These are phyloP conservation scores for Vulpes ferrilata DNA, from an alignment of 2,113 vertebrate genomes.

Conservation along the genomic window DNA sequence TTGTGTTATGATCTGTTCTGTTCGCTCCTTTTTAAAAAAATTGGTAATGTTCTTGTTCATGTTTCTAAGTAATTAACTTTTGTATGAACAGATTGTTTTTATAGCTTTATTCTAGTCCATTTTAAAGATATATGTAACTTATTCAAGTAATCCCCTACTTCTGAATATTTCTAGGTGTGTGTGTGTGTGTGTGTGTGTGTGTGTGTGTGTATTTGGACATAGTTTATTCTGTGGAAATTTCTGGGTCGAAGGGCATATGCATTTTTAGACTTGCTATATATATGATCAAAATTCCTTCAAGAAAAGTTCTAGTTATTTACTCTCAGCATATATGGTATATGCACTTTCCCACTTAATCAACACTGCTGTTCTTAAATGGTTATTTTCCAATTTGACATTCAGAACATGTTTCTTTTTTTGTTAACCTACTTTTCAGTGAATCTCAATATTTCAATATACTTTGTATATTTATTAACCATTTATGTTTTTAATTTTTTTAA, in stretches of 20 bases:
- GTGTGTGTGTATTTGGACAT: conserved; percentile 1
- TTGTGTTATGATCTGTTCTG: not conserved
- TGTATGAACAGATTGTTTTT: conserved; percentile 16
- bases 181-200: not conserved
- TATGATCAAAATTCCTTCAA: not conserved
- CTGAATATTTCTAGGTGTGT: not conserved
- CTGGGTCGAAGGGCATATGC: not conserved
- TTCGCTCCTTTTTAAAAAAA: not conserved
- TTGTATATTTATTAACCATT: not conserved
- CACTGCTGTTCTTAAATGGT: not conserved
- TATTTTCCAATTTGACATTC: not conserved
- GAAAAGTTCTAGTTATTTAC: not conserved
- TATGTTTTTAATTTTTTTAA: not conserved
- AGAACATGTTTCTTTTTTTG: not conserved
- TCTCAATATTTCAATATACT: conserved; percentile 18
- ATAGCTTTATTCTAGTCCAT: conserved; percentile 31
- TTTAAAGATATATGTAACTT: not conserved
- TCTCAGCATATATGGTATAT: not conserved
- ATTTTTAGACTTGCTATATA: conserved; percentile 27
- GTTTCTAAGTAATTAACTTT: conserved; percentile 46
- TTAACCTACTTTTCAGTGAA: not conserved
- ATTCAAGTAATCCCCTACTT: not conserved
- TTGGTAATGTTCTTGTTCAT: not conserved
- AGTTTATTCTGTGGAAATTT: conserved; percentile 6
- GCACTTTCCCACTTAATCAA: not conserved